Percentiles rank a stretch among this genome's conserved stretches.
Conservation (phyloP, 1,140 invertebrate species). For the Sipha flava region DNA sequence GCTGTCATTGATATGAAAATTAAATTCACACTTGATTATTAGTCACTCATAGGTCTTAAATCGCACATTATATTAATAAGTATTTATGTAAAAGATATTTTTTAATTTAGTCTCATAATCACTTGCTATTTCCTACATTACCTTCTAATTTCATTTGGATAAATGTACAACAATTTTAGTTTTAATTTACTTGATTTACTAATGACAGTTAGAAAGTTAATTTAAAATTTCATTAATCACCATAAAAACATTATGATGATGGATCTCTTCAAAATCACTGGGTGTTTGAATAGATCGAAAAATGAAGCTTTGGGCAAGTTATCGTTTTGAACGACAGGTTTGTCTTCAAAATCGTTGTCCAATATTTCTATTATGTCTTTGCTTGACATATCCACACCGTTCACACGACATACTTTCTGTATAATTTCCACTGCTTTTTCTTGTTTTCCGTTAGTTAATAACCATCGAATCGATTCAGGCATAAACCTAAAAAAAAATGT, state of each 20-base stretch:
- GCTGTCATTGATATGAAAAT: too few relatives aligned
- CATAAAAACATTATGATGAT: slow-evolving; percentile 69
- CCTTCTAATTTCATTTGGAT: too few relatives aligned
- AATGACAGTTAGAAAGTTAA: too few relatives aligned
- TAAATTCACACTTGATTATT: too few relatives aligned
- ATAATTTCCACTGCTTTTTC: slow-evolving; percentile 62
- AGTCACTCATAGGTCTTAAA: too few relatives aligned
- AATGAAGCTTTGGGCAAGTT: slow-evolving; percentile 48
- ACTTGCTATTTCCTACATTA: too few relatives aligned
- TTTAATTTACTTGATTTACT: too few relatives aligned
- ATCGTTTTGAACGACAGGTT: slow-evolving; percentile 37
- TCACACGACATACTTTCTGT: slow-evolving; percentile 58
- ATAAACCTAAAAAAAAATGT: slow-evolving; percentile 52
- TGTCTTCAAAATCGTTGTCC: slow-evolving; percentile 39
- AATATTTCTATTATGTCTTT: slow-evolving; percentile 51
- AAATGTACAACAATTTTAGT: too few relatives aligned
- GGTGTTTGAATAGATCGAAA: slow-evolving; percentile 61
- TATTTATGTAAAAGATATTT: too few relatives aligned
- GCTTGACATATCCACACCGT: slow-evolving; percentile 52
- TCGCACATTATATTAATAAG: too few relatives aligned
- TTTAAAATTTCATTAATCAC: slow-evolving; percentile 44
- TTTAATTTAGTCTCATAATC: too few relatives aligned
- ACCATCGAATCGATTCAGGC: slow-evolving; percentile 73
- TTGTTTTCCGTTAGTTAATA: slow-evolving; percentile 63
- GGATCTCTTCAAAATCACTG: slow-evolving; percentile 60